A percentile compares a stretch with the other conserved stretches of the same genome.
Conservation (phyloP, 1,140 invertebrate species). For the Sycophaga agraensis region DNA sequence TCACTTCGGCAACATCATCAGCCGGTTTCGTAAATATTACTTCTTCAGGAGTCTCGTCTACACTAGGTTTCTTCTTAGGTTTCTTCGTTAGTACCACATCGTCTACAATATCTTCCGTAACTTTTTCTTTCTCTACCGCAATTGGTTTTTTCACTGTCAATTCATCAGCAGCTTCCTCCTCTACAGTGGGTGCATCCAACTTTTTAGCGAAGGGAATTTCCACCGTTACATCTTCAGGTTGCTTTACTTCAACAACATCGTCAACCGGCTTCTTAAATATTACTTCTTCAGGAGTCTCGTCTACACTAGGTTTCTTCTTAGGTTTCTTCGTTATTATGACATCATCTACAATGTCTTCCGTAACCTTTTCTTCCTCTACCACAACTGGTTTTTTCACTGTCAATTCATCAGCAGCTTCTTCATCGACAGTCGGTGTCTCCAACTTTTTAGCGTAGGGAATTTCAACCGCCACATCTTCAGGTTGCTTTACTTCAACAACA, state of each 20-base stretch:
- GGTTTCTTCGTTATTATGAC: conserved; percentile 31
- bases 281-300: conserved; percentile 44
- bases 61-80: conserved; percentile 40
- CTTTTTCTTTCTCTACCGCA: conserved; percentile 33
- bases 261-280: conserved; percentile 33
- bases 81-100: conserved; percentile 49
- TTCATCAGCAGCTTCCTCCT: conserved; percentile 41
- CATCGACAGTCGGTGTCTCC: conserved; percentile 49
- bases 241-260: conserved; percentile 28
- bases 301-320: conserved; percentile 34
- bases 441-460: conserved; percentile 45
- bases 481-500: conserved; percentile 39
- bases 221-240: conserved; percentile 34
- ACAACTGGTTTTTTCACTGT: conserved; percentile 51
- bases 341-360: conserved; percentile 37
- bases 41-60: conserved; percentile 35
- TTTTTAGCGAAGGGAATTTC: conserved; percentile 35
- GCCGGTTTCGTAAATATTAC: conserved; percentile 31
- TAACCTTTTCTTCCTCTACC: conserved; percentile 36
- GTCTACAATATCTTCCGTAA: conserved; percentile 31
- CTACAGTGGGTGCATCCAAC: conserved; percentile 35
- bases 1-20: conserved; percentile 53
- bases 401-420: conserved; percentile 56
- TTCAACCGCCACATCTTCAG: conserved; percentile 45
- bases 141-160: conserved; percentile 38